Evolutionary conservation across 2,113 vertebrate genomes (phyloP), one percentile per base, ranked within the genome.

Genomic region (Fukomys damarensis): DNA sequence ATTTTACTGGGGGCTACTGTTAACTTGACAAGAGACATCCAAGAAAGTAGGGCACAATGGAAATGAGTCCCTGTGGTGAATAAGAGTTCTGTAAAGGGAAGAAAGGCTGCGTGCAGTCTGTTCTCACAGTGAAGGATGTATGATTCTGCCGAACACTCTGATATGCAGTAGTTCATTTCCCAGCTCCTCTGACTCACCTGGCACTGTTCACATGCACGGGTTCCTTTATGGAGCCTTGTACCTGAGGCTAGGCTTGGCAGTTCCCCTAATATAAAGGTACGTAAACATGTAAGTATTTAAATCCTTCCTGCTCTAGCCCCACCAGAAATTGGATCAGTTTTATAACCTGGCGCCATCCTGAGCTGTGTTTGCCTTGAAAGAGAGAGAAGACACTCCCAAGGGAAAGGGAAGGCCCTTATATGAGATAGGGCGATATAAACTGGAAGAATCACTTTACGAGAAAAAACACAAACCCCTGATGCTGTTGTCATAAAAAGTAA

Each of bases 371-470:
- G 16, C 86, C 89, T 98, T 92, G 92, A 91, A 98, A 97, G 59
- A 10, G 52, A 98, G 46, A 32, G 74, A 63, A 95, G 93, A 97
- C 88, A 94, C 8, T 65, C 63, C 90, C 54, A 63, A 22, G 89
- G 81, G 92, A 97, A 93, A 5, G 79, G 13, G 96, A 79, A 0
- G 22, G 43, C 91, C 65, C 93, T 95, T 96, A 85, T n/a, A 54
- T 28, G 86, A 77, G 16, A 49, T 89, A 98, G 97, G 86, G 30
- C 26, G 86, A 95, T 28, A 96, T 12, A 96, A 97, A 96, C 59
- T 80, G 97, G 86, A 98, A 97, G 98, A 97, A 97, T 98, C 97
- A 72, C 96, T 97, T 98, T 98, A 98, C 97, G 98, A 99, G 83
- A 98, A 98, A 95, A 98, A 93, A 38, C 63, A 12, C 30, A 28